These are phyloP conservation scores for human DNA, from an alignment of 2,113 vertebrate genomes.

Conservation along the genomic window DNA sequence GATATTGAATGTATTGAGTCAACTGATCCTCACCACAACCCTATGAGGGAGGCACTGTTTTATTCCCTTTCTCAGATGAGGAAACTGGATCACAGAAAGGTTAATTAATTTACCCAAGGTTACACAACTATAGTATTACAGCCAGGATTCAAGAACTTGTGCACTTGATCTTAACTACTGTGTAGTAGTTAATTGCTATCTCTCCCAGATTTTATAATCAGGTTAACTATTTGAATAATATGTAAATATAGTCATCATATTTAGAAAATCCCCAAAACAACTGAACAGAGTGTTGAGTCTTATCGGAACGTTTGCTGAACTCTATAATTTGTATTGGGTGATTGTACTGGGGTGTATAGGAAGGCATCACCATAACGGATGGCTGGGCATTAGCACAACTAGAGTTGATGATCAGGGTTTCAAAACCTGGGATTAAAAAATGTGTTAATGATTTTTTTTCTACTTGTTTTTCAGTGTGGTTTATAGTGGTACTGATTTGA, in stretches of 20 bases:
- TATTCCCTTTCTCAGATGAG: slow-evolving; percentile 7
- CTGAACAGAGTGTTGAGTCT: neutral
- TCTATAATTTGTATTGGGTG: neutral
- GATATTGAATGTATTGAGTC: neutral
- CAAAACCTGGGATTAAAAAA: slow-evolving; percentile 14
- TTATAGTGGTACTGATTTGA: neutral
- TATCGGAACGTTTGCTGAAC: neutral
- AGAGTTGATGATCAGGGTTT: slow-evolving; percentile 28
- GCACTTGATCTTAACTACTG: neutral
- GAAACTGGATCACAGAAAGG: neutral
- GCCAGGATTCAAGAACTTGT: slow-evolving; percentile 33
- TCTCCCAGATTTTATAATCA: slow-evolving; percentile 21
- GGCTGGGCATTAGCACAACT: neutral
- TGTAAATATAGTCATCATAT: neutral
- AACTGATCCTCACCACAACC: neutral
- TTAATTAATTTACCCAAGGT: neutral
- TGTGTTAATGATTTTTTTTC: slow-evolving; percentile 15
- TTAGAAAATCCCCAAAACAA: neutral
- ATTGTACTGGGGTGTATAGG: neutral
- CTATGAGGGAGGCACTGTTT: neutral
- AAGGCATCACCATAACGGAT: neutral
- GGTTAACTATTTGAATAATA: slow-evolving; percentile 7
- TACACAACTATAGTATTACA: neutral
- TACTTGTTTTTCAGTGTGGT: neutral
- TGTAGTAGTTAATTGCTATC: neutral